Base-by-base conservation (phyloP, 2,797 vertebrate genomes). In the Betta splendens region DNA sequence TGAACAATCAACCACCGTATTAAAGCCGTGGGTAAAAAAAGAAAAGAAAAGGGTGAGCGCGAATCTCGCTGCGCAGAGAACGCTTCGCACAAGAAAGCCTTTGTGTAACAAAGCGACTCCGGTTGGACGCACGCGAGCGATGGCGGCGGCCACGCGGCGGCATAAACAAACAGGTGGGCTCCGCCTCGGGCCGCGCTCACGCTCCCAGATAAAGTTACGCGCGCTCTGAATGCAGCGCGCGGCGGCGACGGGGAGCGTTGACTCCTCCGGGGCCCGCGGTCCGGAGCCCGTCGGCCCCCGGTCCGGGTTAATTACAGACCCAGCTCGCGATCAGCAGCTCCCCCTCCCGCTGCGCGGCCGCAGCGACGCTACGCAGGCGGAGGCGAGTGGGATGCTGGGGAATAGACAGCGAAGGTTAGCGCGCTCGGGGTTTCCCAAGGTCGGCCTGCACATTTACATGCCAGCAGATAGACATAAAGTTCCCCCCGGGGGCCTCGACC, bases 291-390 rank as follows among this genome's bases (percentile, higher is more conserved):
- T 50, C 69, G 75, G 80, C n/a, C n/a, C n/a, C n/a, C n/a, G n/a
- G n/a, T n/a, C n/a, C 80, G 77, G 71, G 81, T 85, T 85, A 77
- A 75, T 83, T 78, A 66, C 64, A 76, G 71, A 76, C 66, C 68
- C 12, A 10, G 45, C 70, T 56, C 7, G 13, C 36, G 31, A 65
- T 57, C 60, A 54, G 66, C 54, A 47, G 45, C 9, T 32, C 51
- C 37, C 70, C 49, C 42, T 72, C 54, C 67, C 32, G 64, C 33
- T 39, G 63, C 77, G 65, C 39, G 50, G 73, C 69, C 77, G 87
- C 84, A 75, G 67, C 81, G 80, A 77, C 80, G 85, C 72, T 82
- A 83, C 82, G 79, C 68, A 74, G 66, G 71, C 64, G 54, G 72
- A 75, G 66, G 67, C 71, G 77, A 75, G 72, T 85, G 70, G 71